Conservation (phyloP, 1,140 invertebrate genomes). For the Andrena cerasifolii region DNA sequence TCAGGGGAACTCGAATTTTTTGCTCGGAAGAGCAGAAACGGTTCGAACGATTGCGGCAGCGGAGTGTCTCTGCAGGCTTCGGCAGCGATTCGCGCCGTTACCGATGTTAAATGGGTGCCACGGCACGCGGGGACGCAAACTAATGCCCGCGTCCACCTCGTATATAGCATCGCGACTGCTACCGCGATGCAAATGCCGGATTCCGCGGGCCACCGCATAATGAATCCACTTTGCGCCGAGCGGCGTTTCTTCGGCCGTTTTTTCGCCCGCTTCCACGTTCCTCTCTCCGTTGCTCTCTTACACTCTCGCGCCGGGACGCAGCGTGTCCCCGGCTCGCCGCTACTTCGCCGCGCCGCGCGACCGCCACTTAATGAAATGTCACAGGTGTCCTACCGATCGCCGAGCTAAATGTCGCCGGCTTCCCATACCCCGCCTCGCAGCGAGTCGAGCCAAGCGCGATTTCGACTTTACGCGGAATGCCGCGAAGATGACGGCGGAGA, state of each 20-base stretch:
- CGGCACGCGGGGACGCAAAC: constrained; percentile 78
- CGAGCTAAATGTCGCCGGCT: constrained; percentile 78
- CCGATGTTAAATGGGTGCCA: constrained; percentile 80
- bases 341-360: constrained; percentile 48
- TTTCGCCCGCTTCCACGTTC: constrained; percentile 31
- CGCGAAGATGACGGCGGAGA: constrained; percentile 50
- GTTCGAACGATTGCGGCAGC: constrained; percentile 15
- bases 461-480: constrained; percentile 67
- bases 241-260: constrained; percentile 44
- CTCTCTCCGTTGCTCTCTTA: constrained; percentile 7
- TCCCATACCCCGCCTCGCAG: constrained; percentile 73
- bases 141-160: constrained; percentile 76
- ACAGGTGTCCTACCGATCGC: constrained; percentile 81
- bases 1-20: constrained; percentile 43
- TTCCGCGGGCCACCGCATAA: constrained; percentile 73
- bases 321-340: constrained; percentile 24
- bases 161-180: constrained; percentile 66
- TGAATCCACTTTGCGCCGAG: constrained; percentile 77
- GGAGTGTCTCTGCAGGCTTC: constrained; percentile 32
- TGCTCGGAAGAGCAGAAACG: constrained; percentile 12
- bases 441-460: constrained; percentile 40
- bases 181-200: constrained; percentile 74
- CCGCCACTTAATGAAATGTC: constrained; percentile 81
- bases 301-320: not conserved
- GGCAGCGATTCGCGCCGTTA: constrained; percentile 74